Evolutionary conservation across 2,888 invertebrate genomes (phyloP), one percentile per base, ranked within the genome.

Genomic region (Prenolepis imparis): DNA sequence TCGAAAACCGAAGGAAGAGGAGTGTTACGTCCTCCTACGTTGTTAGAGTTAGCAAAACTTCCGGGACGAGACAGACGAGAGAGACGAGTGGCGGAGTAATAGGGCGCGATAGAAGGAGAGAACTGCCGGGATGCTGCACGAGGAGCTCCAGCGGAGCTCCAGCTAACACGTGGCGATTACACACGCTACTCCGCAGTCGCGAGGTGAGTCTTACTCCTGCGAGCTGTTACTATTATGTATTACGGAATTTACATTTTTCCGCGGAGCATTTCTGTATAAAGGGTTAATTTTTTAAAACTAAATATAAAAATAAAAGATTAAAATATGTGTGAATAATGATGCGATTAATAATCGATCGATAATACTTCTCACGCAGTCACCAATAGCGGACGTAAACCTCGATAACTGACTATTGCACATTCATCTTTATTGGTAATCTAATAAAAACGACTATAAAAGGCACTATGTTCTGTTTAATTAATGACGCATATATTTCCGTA

Each of bases 151-250:
- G 85, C 89, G 91, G 86, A 91, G 92, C 91, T 93, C 92, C 92
- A 93, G 94, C 91, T 94, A 94, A 94, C 94, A 93, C 94, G 94
- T 93, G 94, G 94, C 93, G 92, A 93, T 91, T 92, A 90, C 92
- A 91, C 92, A 90, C 92, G 91, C 93, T 52, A 93, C 92, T 92
- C 91, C 92, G 90, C 90, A 91, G 91, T 93, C 92, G 91, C 92
- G 91, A 94, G 94, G 94, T 94, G 91, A 94, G 93, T 75, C 32
- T 57, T 48, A 61, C 59, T 68, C 44, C 9, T 12, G 44, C 57
- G 32, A 32, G 6, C 44, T 70, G 21, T 44, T 68, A 44, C 21
- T 59, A 41, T 39, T 64, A 8, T 5, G 21, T 55, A 1, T 2
- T 24, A 15, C 8, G 52, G 4, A 5, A 4, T 61, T 39, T 18